Evolutionary conservation across 1,140 invertebrate genomes (phyloP), one percentile per base, ranked within the genome.

Genomic region (Carposina sasakii): DNA sequence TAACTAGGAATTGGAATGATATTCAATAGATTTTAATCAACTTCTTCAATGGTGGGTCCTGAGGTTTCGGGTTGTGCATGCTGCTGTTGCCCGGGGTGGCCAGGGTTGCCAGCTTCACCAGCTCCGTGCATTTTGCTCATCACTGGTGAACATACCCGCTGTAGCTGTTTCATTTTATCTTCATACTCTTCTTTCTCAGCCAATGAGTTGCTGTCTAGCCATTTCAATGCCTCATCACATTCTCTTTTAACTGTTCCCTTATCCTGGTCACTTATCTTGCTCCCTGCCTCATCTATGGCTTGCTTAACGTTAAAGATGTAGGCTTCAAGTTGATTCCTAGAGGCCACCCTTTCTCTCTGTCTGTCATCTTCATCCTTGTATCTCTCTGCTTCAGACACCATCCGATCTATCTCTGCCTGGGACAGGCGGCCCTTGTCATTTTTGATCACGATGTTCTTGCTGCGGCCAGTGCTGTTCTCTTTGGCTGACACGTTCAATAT

Each of bases 361-460:
- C 88, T 88, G 23, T 92, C 90, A 60, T 93, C 91, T 61, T 92
- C 90, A 22, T 88, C 87, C 52, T 88, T 89, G 72, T 92, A 92
- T 44, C 87, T 87, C 59, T 92, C 91, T 1, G 92, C 91, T 39
- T 93, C 92, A 8, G 88, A 79, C 16, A 98, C 86, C 96, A 98
- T 98, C 21, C 91, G 85, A 63, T 98, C 94, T 63, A 98, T 98
- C 64, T 98, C 95, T 10, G 94, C 93, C 69, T 97, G 95, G 5
- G 91, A 92, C 3, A 98, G 85, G 19, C 96, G 88, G 2, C 96
- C 95, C 74, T 96, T 97, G 77, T 98, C 96, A 72, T 98, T 98
- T 43, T 93, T 95, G 43, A 98, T 98, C 16, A 93, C 91, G 52
- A 94, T 93, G 63, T 91, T 92, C 67, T 94, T 92, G 23, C 88